phyloP scores from a whole-genome alignment of 2,888 invertebrate species.

The Mesorhabditis spiculigera region DNA sequence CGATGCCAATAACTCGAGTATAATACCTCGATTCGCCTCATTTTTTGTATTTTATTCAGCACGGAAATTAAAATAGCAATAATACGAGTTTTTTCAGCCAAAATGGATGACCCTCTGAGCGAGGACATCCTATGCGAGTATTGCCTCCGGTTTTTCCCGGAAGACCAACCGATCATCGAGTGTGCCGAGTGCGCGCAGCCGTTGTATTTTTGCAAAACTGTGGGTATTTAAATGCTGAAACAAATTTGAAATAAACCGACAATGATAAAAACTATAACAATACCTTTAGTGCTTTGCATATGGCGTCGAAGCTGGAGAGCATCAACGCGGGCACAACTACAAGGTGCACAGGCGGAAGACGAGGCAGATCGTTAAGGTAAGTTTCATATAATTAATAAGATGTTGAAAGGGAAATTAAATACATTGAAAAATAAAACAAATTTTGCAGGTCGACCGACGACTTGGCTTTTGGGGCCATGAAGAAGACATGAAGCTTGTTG shows the following conservation, averaged over 20 bases:
- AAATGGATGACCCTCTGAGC: background rate
- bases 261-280: too few relatives aligned
- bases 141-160: background rate
- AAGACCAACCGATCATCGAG: background rate
- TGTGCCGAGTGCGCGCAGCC: background rate
- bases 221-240: background rate
- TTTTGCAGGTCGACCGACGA: background rate
- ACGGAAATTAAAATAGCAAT: too few relatives aligned
- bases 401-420: background rate
- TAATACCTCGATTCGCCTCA: too few relatives aligned
- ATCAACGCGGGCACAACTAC: constrained; percentile 44
- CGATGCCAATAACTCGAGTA: too few relatives aligned
- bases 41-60: too few relatives aligned
- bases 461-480: background rate
- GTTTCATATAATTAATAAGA: background rate
- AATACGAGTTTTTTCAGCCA: too few relatives aligned
- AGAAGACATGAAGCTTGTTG: background rate
- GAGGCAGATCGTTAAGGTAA: constrained; percentile 3
- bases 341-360: constrained; percentile 17
- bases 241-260: too few relatives aligned
- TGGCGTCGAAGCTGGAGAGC: constrained; percentile 41
- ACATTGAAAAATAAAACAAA: background rate
- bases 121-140: background rate
- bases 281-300: constrained; percentile 43
- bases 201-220: background rate